Evolutionary conservation across 2,113 vertebrate species (phyloP), one percentile per base, ranked within the genome.

Genomic region (Barnardius zonarius): DNA sequence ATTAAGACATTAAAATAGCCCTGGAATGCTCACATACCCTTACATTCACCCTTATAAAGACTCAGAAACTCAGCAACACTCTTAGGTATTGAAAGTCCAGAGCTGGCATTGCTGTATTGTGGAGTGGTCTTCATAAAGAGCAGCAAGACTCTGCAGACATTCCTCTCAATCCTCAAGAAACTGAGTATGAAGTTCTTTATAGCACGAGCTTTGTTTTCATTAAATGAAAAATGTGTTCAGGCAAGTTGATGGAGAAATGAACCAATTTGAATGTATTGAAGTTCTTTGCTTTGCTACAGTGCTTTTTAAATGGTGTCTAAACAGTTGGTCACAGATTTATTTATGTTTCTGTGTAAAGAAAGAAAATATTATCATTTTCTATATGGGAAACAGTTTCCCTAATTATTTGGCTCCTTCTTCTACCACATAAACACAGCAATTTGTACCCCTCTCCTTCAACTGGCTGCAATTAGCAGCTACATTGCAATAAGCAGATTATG

Each of bases 361-460:
- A 92, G 80, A 96, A 96, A 96, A 94, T 94, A 96, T 94, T 92
- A 90, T 72, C 64, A 64, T 86, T 90, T 96, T 94, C 88, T 96
- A 96, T 86, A 97, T 30, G 66, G 86, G 80, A 97, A 96, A 93
- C 92, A 89, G 94, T 92, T 95, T 89, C 73, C 69, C 80, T 97
- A 96, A 96, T 96, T 95, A 97, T 97, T 97, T 97, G 96, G 95
- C 93, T 95, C 94, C 91, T 95, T 96, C 52, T 96, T 95, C 83
- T 93, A 81, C 80, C 80, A 90, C 91, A 95, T 95, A 97, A 97
- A 96, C 93, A 90, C 89, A 93, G 94, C 91, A 97, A 97, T 96
- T 96, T 96, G 89, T 95, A 95, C 94, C 95, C 95, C 95, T 95
- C 92, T 96, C 89, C 95, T 95, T 96, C 95, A 95, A 97, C 95